These are phyloP conservation scores for Otocyon megalotis DNA, from an alignment of 2,113 vertebrate species.

Conservation along the genomic window DNA sequence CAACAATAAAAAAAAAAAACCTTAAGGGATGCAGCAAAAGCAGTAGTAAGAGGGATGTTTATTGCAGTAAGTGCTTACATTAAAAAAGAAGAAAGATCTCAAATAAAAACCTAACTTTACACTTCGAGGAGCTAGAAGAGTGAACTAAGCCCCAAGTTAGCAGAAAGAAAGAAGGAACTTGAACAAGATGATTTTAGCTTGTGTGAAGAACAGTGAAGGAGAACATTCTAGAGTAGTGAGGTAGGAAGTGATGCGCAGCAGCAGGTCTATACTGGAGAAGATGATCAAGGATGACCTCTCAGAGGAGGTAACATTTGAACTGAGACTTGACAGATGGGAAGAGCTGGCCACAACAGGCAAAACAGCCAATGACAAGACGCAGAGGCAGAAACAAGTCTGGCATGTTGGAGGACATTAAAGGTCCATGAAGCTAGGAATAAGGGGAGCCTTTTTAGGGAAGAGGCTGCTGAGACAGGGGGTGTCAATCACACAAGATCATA, in stretches of 20 bases:
- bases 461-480: background rate
- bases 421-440: background rate
- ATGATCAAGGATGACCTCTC: background rate
- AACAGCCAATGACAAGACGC: background rate
- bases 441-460: background rate
- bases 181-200: background rate
- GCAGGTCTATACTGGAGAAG: background rate
- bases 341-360: background rate
- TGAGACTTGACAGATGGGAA: background rate
- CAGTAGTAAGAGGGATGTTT: background rate
- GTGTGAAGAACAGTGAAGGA: background rate
- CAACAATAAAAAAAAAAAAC: background rate
- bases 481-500: rapidly evolving
- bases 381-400: background rate
- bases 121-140: background rate
- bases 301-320: background rate
- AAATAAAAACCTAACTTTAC: background rate
- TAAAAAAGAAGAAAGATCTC: background rate
- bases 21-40: background rate
- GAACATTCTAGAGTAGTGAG: background rate
- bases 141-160: background rate
- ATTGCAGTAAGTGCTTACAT: background rate
- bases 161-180: background rate
- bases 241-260: background rate
- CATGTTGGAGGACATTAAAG: background rate